These are phyloP conservation scores for Nesogale talazaci DNA, from an alignment of 2,113 vertebrate species.

Conservation along the genomic window DNA sequence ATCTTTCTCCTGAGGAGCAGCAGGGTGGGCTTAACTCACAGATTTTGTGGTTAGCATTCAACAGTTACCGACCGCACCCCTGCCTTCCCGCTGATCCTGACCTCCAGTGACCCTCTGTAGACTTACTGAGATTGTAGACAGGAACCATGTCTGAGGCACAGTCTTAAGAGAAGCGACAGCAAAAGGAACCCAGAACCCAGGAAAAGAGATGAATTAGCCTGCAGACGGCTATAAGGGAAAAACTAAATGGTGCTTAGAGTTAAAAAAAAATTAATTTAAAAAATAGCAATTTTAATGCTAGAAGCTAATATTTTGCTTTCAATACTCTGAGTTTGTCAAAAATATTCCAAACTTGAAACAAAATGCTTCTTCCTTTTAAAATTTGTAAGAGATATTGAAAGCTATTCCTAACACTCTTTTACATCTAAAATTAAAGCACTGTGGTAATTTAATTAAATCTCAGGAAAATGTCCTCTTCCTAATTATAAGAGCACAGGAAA, in stretches of 20 bases:
- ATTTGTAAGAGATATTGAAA: neutral
- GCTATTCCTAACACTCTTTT: slow-evolving; percentile 33
- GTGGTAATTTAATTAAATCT: slow-evolving; percentile 57
- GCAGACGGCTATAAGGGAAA: neutral
- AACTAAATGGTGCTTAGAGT: neutral
- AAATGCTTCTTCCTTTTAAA: slow-evolving; percentile 33
- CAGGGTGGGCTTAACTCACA: no score
- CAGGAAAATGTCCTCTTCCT: neutral
- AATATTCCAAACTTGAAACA: slow-evolving; percentile 38
- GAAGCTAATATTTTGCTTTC: neutral
- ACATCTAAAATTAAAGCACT: slow-evolving; percentile 27
- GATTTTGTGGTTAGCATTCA: no score
- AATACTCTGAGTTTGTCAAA: neutral
- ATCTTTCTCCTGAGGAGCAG: no score
- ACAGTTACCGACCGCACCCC: no score
- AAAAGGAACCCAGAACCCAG: neutral
- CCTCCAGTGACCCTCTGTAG: no score
- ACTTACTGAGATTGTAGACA: no score
- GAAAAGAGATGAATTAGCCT: neutral
- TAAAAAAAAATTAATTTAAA: no score
- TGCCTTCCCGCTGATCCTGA: no score
- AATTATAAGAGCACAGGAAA: slow-evolving; percentile 11
- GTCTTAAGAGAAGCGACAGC: neutral
- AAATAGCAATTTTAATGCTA: slow-evolving; percentile 2
- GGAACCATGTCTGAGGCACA: neutral